Evolutionary conservation across 2,113 vertebrate species (phyloP), one percentile per base, ranked within the genome.

Genomic region (Mionectes macconnelli): DNA sequence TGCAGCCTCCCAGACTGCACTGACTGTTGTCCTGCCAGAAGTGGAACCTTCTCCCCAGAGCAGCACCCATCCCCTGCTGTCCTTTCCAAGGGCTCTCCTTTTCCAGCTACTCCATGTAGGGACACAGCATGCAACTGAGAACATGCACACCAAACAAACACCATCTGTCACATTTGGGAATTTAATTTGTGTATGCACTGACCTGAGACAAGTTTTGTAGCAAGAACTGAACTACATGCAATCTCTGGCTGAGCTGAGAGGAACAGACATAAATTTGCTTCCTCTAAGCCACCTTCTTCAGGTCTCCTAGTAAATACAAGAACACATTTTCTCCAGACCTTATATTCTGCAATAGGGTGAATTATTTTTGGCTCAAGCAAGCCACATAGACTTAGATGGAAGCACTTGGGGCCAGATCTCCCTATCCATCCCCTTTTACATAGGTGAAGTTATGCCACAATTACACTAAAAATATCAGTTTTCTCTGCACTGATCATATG

Each of bases 141-240:
- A 53, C 66, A 72, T 1, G 1, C 52, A 89, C 64, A 81, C 39
- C 90, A 89, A 95, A 89, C 66, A 82, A 81, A 89, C 53, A 67
- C 90, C 92, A 94, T 91, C 96, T 97, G 95, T 90, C 90, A 89
- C 45, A 37, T 82, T 49, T 24, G 62, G 74, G 77, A 66, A 69
- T 83, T 93, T 92, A 80, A 88, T 94, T 83, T 80, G 53, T 62
- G 85, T 31, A 88, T 84, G 79, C 94, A 74, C 24, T 87, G 95
- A 93, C 95, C 92, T 92, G 92, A 94, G 94, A 94, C 93, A 86
- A 89, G 76, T 27, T 95, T 91, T 92, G 89, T 57, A 84, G 73
- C 91, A 91, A 82, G 60, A 92, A 64, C 35, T 52, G 80, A 89
- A 68, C 59, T 55, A 68, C 8, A 8, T 55, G 52, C 28, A 53